Percentiles rank a stretch among this genome's conserved stretches.
These are phyloP conservation scores for Polyploca ridens DNA, from an alignment of 2,888 invertebrate species.

Conservation along the genomic window DNA sequence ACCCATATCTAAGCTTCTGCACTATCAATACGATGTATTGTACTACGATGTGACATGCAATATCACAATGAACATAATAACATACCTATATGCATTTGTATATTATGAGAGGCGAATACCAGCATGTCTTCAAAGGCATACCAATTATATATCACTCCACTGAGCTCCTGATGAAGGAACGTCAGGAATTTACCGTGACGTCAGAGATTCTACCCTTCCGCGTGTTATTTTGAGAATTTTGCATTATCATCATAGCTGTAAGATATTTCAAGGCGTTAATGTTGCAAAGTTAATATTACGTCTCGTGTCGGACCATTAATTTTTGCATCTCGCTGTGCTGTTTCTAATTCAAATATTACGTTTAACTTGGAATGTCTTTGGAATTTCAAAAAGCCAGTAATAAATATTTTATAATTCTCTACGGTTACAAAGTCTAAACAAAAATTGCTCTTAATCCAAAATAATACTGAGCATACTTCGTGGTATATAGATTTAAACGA, in stretches of 20 bases:
- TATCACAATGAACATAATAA: conserved; percentile 17
- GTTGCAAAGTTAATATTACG: conserved; percentile 22
- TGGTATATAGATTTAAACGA: neutral
- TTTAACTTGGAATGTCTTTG: neutral
- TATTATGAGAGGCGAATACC: conserved; percentile 23
- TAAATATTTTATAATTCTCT: no score
- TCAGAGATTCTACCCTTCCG: conserved; percentile 34
- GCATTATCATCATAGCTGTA: conserved; percentile 33
- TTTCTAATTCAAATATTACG: neutral
- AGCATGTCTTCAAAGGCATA: conserved; percentile 46
- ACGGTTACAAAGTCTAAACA: no score
- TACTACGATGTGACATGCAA: conserved; percentile 14
- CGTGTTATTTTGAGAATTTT: conserved; percentile 32
- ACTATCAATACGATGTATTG: neutral
- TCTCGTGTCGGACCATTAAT: conserved; percentile 6
- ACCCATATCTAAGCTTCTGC: neutral
- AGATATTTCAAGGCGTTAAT: conserved; percentile 19
- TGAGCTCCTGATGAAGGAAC: conserved; percentile 35
- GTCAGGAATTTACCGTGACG: conserved; percentile 36
- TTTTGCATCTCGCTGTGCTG: neutral
- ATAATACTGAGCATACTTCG: neutral
- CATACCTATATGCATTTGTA: conserved; percentile 14
- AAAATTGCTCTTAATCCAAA: no score
- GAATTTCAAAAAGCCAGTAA: neutral
- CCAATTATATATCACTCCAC: conserved; percentile 51